phyloP scores from a whole-genome alignment of 2,797 vertebrate genomes.

The Thripadectes ignobilis region DNA sequence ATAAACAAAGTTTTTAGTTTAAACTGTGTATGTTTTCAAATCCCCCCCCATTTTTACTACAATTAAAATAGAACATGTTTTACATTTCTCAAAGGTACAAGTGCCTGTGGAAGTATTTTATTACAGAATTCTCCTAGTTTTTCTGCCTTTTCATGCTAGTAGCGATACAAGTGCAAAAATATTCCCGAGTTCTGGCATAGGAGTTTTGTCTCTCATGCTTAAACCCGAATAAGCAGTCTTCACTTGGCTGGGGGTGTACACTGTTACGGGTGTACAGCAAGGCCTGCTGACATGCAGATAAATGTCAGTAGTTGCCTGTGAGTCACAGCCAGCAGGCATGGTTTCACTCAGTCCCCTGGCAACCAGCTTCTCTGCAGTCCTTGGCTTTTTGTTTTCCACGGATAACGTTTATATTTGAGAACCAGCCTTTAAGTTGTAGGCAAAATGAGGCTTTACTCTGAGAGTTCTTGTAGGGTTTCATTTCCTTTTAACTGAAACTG shows the following conservation, averaged over 20 bases:
- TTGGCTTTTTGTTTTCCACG: not conserved
- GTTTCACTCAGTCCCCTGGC: constrained; percentile 29
- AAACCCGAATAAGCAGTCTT: not conserved
- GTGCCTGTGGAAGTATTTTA: not conserved
- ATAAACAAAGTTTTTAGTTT: not conserved
- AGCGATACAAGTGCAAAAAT: not conserved
- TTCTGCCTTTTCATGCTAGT: not conserved
- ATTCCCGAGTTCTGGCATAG: not conserved
- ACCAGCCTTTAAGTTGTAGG: not conserved
- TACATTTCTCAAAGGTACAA: not conserved
- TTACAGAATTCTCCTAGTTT: not conserved
- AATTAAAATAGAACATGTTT: not conserved
- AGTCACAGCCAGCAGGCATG: constrained; percentile 28
- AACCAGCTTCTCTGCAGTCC: constrained; percentile 35
- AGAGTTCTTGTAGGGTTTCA: not conserved
- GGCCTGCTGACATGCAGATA: not conserved
- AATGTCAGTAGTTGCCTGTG: constrained; percentile 2
- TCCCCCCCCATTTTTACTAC: not conserved
- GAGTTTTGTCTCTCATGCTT: not conserved
- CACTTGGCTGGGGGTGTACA: not conserved
- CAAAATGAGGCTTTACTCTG: not conserved
- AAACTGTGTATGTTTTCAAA: not conserved
- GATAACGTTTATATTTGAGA: not conserved
- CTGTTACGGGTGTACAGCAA: not conserved
- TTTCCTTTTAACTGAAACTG: not conserved